Evolutionary conservation across 2,797 vertebrate genomes (phyloP), one percentile per base, ranked within the genome.

Genomic region (Periparus ater): DNA sequence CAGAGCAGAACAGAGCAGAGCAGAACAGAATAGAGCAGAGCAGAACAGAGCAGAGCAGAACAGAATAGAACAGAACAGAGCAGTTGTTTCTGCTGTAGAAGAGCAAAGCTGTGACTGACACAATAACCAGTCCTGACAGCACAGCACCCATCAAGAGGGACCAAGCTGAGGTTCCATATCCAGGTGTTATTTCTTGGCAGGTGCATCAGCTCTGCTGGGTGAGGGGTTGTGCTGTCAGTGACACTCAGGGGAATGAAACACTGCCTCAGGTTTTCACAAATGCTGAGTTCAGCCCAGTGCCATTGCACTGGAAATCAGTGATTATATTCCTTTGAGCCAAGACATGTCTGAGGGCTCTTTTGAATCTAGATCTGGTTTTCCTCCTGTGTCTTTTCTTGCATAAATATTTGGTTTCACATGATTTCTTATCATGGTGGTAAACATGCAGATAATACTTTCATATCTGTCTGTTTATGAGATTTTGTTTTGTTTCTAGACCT

Each of bases 201-300:
- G 18, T 50, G 57, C 61, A 4, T 8, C 71, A 70, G 53, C 88
- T 61, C 32, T 60, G 60, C 63, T 34, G n/a, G 18, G 50, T 23
- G 0, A 0, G 1, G 62, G 51, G 2, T 4, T 0, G 4, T 34
- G 45, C 76, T 53, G 17, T 17, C 32, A 4, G 55, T 1, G 57
- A 13, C 13, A 10, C 4, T 0, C 4, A 0, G 16, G 3, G 65
- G 25, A 21, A 2, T 6, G 23, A 68, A 58, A 23, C 17, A 0
- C 15, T 4, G 6, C 2, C 77, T 5, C 44, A 13, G 50, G 5
- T 4, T 34, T 42, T 23, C 74, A 51, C 40, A 34, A 8, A 3
- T 2, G 26, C 47, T 2, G 34, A 17, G 3, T 48, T 48, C 17
- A 34, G 22, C 51, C 75, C 23, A 1, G 14, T 40, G 48, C 51